Conservation (phyloP, 2,113 vertebrate species). For the Nothocercus nigrocapillus region DNA sequence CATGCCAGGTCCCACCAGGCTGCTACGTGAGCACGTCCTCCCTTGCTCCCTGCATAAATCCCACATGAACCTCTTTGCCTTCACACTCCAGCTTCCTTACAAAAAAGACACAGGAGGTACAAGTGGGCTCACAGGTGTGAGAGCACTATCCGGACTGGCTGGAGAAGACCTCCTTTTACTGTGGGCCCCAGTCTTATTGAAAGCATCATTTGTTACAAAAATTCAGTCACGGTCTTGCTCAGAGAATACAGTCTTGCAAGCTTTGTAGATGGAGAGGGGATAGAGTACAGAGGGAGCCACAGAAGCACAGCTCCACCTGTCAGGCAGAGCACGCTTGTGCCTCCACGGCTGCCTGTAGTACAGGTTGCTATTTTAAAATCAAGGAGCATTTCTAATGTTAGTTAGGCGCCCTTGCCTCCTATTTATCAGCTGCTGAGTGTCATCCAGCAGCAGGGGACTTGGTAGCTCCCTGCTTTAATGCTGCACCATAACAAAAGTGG, state of each 20-base stretch:
- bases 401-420: not conserved
- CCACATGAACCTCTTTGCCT: not conserved
- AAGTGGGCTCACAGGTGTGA: not conserved
- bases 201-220: not conserved
- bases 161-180: not conserved
- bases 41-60: not conserved
- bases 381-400: not conserved
- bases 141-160: not conserved
- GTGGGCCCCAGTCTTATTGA: too few species aligned
- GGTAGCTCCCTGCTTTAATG: not conserved
- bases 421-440: not conserved
- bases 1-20: accelerated
- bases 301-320: not conserved
- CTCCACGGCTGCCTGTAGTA: not conserved
- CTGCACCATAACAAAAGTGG: not conserved
- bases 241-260: accelerated
- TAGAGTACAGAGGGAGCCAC: not conserved
- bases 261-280: not conserved
- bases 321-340: too few species aligned
- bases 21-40: not conserved
- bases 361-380: not conserved
- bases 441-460: not conserved
- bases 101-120: not conserved
- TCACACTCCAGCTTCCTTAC: not conserved
- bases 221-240: not conserved